phyloP scores from a whole-genome alignment of 2,797 vertebrate genomes.

The Clamator glandarius region DNA sequence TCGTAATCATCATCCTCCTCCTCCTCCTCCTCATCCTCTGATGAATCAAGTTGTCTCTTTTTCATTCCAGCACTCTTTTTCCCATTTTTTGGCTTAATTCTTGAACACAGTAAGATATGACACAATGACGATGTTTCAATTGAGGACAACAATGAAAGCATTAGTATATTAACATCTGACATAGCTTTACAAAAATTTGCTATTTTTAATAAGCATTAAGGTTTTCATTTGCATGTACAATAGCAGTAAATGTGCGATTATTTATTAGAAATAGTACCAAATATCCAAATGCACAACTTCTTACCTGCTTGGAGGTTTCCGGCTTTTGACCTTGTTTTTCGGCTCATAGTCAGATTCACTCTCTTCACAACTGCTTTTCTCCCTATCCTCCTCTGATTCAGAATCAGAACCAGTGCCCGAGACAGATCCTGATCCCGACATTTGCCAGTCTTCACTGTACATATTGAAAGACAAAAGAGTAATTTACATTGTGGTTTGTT shows the following conservation, averaged over 20 bases:
- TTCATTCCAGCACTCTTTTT: slow-evolving; percentile 87
- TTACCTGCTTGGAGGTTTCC: slow-evolving; percentile 93
- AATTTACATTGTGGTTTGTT: neutral
- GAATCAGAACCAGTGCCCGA: slow-evolving; percentile 84
- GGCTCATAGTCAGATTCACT: slow-evolving; percentile 98
- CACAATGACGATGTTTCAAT: neutral
- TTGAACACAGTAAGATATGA: slow-evolving; percentile 31
- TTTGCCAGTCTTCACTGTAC: slow-evolving; percentile 85
- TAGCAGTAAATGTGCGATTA: neutral
- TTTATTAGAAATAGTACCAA: neutral
- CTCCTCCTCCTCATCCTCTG: slow-evolving; percentile 83
- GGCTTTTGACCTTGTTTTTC: slow-evolving; percentile 94
- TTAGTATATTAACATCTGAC: neutral
- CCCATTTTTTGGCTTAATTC: slow-evolving; percentile 87
- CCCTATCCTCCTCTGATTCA: slow-evolving; percentile 84
- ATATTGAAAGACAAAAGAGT: slow-evolving; percentile 38
- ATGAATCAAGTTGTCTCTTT: slow-evolving; percentile 88
- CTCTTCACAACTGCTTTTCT: slow-evolving; percentile 88
- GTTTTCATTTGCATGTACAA: fast-evolving
- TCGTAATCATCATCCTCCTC: slow-evolving; percentile 85
- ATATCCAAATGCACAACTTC: neutral
- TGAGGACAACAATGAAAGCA: neutral
- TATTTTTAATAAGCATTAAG: neutral
- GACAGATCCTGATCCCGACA: slow-evolving; percentile 87
- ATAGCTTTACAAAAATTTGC: neutral